Conservation (phyloP, 2,797 vertebrate species). For the Pipistrellus kuhlii region DNA sequence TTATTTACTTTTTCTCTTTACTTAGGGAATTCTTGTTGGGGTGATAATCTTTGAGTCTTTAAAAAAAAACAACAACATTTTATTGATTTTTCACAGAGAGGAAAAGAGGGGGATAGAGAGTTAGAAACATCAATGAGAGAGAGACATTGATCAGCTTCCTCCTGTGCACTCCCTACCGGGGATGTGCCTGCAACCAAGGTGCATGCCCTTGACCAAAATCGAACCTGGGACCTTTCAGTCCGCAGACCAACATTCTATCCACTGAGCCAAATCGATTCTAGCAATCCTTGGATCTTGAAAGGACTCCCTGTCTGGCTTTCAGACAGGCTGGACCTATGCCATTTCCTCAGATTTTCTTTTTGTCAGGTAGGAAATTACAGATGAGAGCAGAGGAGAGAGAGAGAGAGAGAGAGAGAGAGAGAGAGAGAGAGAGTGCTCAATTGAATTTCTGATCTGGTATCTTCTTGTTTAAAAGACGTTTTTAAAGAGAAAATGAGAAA, state of each 20-base stretch:
- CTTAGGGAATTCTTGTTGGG: background rate
- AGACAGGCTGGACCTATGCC: background rate
- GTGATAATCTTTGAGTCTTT: no score
- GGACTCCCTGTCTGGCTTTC: background rate
- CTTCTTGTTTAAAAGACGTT: conserved; percentile 22
- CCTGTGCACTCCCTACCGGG: no score
- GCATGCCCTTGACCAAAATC: no score
- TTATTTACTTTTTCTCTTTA: background rate
- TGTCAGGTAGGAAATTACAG: background rate
- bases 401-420: background rate
- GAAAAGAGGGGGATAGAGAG: no score
- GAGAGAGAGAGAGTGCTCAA: rapidly evolving
- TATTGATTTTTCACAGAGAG: no score
- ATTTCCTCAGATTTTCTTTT: background rate
- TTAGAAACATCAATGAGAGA: no score
- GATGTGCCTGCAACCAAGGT: no score
- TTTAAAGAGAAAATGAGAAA: background rate
- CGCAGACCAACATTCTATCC: no score
- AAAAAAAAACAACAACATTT: no score
- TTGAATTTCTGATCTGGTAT: background rate
- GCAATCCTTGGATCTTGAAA: background rate
- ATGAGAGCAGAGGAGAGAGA: background rate
- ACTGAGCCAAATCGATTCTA: no score
- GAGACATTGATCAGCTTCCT: no score
- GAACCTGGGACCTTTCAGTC: no score